These are phyloP conservation scores for Corythornis leucogaster DNA, from an alignment of 2,797 vertebrate genomes.

Conservation along the genomic window DNA sequence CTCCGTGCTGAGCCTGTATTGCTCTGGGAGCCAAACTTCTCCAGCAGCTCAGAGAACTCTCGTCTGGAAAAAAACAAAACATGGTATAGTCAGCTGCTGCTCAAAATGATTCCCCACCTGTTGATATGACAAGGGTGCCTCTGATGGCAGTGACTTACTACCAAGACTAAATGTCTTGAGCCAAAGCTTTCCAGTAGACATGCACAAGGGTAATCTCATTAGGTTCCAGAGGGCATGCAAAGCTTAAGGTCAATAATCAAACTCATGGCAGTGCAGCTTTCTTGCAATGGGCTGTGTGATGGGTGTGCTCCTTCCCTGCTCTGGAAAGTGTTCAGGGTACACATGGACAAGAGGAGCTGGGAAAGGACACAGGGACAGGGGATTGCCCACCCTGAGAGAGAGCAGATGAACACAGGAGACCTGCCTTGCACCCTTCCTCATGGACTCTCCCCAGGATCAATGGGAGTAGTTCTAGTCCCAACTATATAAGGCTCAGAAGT, in stretches of 20 bases:
- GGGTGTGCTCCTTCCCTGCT: background rate
- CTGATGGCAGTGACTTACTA: background rate
- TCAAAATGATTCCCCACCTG: background rate
- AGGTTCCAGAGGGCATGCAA: background rate
- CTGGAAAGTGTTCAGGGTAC: background rate
- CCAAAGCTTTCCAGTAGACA: rapidly evolving
- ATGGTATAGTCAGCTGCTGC: background rate
- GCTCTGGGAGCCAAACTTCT: constrained; percentile 90
- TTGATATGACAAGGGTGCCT: background rate
- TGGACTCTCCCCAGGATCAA: background rate
- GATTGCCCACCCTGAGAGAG: background rate
- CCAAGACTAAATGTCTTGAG: background rate
- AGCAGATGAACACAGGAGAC: background rate
- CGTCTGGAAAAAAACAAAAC: constrained; percentile 73
- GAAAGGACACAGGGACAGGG: rapidly evolving
- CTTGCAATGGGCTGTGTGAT: background rate
- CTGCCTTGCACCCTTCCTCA: background rate
- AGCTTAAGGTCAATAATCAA: background rate
- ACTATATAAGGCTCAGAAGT: background rate
- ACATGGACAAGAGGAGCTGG: background rate
- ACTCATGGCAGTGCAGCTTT: background rate
- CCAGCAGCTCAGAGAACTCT: constrained; percentile 89
- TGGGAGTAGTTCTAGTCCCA: background rate
- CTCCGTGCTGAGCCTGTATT: constrained; percentile 86
- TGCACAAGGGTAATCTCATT: background rate